These are phyloP conservation scores for Lophius piscatorius DNA, from an alignment of 2,113 vertebrate genomes.

Conservation along the genomic window DNA sequence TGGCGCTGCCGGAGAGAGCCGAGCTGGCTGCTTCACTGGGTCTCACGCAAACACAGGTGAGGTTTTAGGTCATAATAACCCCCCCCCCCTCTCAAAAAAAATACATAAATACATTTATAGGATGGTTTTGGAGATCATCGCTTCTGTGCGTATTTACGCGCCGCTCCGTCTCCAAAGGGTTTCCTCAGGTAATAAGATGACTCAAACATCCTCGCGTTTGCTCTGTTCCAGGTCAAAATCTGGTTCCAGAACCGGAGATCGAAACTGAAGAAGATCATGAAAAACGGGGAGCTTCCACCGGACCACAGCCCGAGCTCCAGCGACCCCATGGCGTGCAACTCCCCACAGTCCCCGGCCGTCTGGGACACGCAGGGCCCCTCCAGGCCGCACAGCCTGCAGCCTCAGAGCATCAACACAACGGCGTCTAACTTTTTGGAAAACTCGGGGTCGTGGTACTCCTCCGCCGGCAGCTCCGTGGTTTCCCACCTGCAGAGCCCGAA, in stretches of 20 bases:
- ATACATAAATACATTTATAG: no score
- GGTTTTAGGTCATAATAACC: no score
- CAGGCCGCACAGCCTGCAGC: slow-evolving; percentile 87
- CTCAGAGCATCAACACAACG: slow-evolving; percentile 89
- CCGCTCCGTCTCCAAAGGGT: background rate
- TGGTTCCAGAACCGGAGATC: slow-evolving; percentile 99
- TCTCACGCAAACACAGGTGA: slow-evolving; percentile 97
- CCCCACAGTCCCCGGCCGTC: slow-evolving; percentile 97
- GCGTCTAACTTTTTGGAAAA: slow-evolving; percentile 93
- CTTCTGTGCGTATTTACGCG: slow-evolving; percentile 45
- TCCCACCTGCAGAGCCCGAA: slow-evolving; percentile 91
- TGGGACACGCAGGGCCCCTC: slow-evolving; percentile 94
- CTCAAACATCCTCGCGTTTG: background rate
- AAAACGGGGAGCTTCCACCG: slow-evolving; percentile 96
- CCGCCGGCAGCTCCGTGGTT: slow-evolving; percentile 81
- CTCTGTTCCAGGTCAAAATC: slow-evolving; percentile 89
- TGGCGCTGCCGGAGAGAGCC: slow-evolving; percentile 96
- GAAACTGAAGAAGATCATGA: slow-evolving; percentile 99
- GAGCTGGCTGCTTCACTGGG: slow-evolving; percentile 95
- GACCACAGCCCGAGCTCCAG: slow-evolving; percentile 99
- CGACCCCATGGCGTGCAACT: slow-evolving; percentile 99
- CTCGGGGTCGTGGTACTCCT: slow-evolving; percentile 91
- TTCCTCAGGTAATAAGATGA: no score
- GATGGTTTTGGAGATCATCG: background rate
- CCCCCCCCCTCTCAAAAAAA: no score